phyloP scores from a whole-genome alignment of 2,797 vertebrate species.

The Coilia nasus region DNA sequence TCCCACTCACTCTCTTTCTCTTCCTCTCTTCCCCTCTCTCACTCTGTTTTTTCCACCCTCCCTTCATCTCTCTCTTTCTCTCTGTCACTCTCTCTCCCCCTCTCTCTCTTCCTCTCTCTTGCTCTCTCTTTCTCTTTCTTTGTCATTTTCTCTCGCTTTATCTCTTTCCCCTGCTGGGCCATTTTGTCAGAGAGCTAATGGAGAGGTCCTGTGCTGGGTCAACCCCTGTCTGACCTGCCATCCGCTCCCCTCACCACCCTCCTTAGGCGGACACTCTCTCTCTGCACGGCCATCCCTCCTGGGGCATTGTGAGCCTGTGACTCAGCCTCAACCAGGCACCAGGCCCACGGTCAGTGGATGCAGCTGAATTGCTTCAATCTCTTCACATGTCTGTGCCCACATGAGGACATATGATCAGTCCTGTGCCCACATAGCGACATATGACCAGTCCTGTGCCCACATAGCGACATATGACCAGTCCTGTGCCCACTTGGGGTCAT shows the following conservation, averaged over 20 bases:
- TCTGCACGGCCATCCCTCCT: background rate
- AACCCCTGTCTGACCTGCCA: background rate
- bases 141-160: conserved; percentile 51
- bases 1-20: conserved; percentile 59
- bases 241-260: background rate
- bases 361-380: background rate
- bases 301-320: background rate
- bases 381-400: background rate
- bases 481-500: background rate
- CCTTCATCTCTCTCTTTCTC: background rate
- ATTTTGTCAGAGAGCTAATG: conserved; percentile 9
- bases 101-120: conserved; percentile 59
- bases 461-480: background rate
- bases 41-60: background rate
- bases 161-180: background rate
- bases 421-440: background rate
- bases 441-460: background rate
- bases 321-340: background rate
- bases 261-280: background rate
- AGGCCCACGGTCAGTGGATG: background rate
- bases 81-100: background rate
- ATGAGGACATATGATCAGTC: background rate
- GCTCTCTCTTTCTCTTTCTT: conserved; percentile 51
- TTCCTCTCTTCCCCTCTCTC: conserved; percentile 51
- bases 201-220: conserved; percentile 12